Percentiles rank a stretch among this genome's conserved stretches.
These are phyloP conservation scores for Gnatocerus cornutus DNA, from an alignment of 2,888 invertebrate genomes.

Conservation along the genomic window DNA sequence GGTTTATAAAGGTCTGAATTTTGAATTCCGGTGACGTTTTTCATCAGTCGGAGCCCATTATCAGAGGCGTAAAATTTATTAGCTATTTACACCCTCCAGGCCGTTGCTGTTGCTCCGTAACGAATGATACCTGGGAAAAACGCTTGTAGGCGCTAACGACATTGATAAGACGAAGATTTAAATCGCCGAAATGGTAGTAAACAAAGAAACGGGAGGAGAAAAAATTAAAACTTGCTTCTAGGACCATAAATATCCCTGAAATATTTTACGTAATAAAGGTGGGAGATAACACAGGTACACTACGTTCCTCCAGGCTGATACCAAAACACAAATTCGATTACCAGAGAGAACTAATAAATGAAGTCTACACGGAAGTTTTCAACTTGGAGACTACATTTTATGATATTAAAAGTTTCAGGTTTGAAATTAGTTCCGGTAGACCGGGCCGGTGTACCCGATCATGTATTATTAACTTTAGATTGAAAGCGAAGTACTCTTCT, in stretches of 20 bases:
- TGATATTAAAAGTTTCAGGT: constrained; percentile 49
- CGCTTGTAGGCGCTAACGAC: constrained; percentile 21
- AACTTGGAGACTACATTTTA: constrained; percentile 47
- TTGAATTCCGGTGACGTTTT: constrained; percentile 34
- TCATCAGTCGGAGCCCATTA: constrained; percentile 38
- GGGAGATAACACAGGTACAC: constrained; percentile 45
- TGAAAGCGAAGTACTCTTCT: constrained; percentile 38
- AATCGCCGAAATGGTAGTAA: constrained; percentile 8
- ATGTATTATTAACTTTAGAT: constrained; percentile 50
- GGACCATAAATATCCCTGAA: constrained; percentile 55
- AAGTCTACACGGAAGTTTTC: constrained; percentile 43
- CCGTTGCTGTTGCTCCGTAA: constrained; percentile 29
- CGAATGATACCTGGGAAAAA: constrained; percentile 24
- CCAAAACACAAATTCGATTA: constrained; percentile 38
- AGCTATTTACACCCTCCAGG: constrained; percentile 41
- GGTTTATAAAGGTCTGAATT: too few species aligned
- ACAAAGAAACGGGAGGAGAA: constrained; percentile 12
- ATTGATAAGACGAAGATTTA: constrained; percentile 25
- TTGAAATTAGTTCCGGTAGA: constrained; percentile 50
- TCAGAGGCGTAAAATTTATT: constrained; percentile 50
- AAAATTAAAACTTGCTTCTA: not conserved
- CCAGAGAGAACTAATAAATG: constrained; percentile 49
- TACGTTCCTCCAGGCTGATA: constrained; percentile 32
- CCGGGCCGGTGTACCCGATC: constrained; percentile 36
- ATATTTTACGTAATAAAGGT: constrained; percentile 55